Conservation (phyloP, 2,113 vertebrate species). For the Asarcornis scutulata region DNA sequence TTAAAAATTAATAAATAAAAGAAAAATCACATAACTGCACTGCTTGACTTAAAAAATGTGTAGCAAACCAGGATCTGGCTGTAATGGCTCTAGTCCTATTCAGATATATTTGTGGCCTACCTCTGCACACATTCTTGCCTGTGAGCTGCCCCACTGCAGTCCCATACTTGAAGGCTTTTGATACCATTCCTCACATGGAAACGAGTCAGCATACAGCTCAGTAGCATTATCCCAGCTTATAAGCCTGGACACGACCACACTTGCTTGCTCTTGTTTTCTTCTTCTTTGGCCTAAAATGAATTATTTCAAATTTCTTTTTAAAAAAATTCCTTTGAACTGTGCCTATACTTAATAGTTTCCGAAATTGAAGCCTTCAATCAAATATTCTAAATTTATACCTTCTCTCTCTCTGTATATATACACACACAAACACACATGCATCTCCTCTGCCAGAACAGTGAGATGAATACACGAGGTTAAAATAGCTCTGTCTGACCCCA, state of each 20-base stretch:
- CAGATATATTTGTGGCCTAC: not conserved
- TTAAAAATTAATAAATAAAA: not conserved
- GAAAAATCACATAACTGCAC: not conserved
- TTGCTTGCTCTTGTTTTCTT: not conserved
- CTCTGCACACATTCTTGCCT: not conserved
- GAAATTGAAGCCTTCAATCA: not conserved
- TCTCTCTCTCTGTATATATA: not conserved
- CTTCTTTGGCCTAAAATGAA: not conserved
- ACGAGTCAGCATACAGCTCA: not conserved
- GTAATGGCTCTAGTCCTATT: not conserved
- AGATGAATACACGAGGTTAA: constrained; percentile 29
- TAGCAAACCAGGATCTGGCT: not conserved
- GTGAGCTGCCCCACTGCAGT: not conserved
- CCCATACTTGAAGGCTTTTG: not conserved
- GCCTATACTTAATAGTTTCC: not conserved
- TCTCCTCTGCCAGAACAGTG: not conserved
- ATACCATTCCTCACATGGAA: constrained; percentile 41
- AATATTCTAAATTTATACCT: not conserved
- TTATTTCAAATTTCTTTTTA: not conserved
- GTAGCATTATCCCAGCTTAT: not conserved
- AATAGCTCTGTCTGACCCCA: constrained; percentile 40
- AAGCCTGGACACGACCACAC: not conserved
- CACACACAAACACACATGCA: not conserved
- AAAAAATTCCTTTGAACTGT: not conserved
- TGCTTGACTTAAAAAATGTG: not conserved